Conservation (phyloP, 92 coral and sea anemone genomes). For the Siderastrea siderea region DNA sequence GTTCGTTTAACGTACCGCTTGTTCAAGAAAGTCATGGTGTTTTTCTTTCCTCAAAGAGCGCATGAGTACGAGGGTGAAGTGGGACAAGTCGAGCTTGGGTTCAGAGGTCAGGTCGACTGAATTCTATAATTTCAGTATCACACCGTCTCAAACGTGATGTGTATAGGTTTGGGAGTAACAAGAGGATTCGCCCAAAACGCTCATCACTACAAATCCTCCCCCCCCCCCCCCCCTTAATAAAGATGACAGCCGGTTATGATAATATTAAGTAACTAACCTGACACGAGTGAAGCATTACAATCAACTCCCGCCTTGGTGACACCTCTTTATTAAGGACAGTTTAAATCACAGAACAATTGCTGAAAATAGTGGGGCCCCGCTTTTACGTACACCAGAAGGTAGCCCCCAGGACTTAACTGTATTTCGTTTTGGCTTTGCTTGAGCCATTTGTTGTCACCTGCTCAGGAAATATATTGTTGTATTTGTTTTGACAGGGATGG, state of each 20-base stretch:
- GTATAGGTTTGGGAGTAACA: neutral
- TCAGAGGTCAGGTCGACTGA: slow-evolving; percentile 63
- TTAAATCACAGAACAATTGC: no score
- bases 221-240: no score
- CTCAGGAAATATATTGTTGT: neutral
- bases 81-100: slow-evolving; percentile 87
- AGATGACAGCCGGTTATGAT: no score
- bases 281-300: no score
- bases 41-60: slow-evolving; percentile 97
- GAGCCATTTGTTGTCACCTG: neutral
- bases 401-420: neutral
- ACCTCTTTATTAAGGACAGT: no score
- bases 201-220: neutral
- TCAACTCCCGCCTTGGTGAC: no score
- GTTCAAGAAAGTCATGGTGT: slow-evolving; percentile 92
- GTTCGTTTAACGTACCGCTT: slow-evolving; percentile 91
- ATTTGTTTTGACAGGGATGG: slow-evolving; percentile 33
- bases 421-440: neutral
- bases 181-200: neutral
- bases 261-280: no score
- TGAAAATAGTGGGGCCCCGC: no score
- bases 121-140: neutral
- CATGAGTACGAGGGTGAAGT: slow-evolving; percentile 90
- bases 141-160: neutral
- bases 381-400: neutral